Percentiles rank a stretch among this genome's conserved stretches.
These are phyloP conservation scores for Actinopyga echinites DNA, from an alignment of 53 echinoderm and acorn worm genomes.

Conservation along the genomic window DNA sequence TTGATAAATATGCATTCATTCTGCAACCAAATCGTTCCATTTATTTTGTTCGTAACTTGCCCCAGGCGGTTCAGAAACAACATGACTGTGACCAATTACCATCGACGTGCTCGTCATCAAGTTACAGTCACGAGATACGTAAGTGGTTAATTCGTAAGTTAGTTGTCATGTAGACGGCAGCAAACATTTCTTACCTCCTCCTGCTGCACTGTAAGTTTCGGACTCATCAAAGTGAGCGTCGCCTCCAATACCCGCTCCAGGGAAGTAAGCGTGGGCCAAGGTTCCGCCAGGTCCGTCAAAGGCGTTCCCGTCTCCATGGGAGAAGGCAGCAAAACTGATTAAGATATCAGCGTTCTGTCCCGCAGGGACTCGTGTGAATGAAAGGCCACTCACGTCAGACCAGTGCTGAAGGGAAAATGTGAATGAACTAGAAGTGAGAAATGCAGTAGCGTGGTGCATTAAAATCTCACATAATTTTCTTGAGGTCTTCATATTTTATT, in stretches of 20 bases:
- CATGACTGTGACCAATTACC: too few species aligned
- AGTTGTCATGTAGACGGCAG: neutral
- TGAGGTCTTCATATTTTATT: too few species aligned
- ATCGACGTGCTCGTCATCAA: too few species aligned
- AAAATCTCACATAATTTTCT: too few species aligned
- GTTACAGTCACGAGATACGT: too few species aligned
- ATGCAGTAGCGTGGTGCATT: too few species aligned
- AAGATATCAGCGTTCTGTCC: slow-evolving; percentile 56
- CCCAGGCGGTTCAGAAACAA: too few species aligned
- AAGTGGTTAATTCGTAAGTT: too few species aligned
- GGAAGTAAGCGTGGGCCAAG: slow-evolving; percentile 95
- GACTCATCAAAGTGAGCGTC: slow-evolving; percentile 77
- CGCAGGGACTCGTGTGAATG: slow-evolving; percentile 46
- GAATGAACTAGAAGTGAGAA: too few species aligned
- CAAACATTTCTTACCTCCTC: neutral
- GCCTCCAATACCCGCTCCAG: slow-evolving; percentile 62
- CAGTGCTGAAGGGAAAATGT: slow-evolving; percentile 42
- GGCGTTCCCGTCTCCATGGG: slow-evolving; percentile 65
- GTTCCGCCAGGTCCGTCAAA: slow-evolving; percentile 82
- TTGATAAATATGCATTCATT: too few species aligned
- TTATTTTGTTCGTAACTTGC: too few species aligned
- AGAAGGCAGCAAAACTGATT: slow-evolving; percentile 42
- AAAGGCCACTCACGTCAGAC: slow-evolving; percentile 60
- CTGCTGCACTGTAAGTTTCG: slow-evolving; percentile 46
- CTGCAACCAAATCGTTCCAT: too few species aligned